These are phyloP conservation scores for Ambastaia sidthimunki DNA, from an alignment of 2,797 vertebrate species.

Conservation along the genomic window DNA sequence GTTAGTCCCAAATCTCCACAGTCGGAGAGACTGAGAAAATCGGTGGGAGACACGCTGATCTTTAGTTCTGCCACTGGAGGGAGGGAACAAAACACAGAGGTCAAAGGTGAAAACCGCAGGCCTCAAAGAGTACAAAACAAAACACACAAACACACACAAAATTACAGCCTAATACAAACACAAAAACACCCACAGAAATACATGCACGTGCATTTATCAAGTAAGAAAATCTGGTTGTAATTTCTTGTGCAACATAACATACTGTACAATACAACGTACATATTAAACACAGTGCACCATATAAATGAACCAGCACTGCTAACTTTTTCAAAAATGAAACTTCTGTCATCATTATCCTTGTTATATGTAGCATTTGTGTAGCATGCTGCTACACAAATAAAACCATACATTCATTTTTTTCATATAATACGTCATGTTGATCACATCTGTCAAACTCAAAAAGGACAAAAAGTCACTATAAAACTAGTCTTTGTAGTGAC, in stretches of 20 bases:
- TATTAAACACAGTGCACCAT: not conserved
- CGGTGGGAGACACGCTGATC: slow-evolving; percentile 45
- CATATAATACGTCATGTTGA: too few species aligned
- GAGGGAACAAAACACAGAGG: slow-evolving; percentile 67
- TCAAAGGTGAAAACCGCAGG: slow-evolving; percentile 70
- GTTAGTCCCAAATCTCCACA: slow-evolving; percentile 21
- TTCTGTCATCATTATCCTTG: too few species aligned
- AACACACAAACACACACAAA: slow-evolving; percentile 52
- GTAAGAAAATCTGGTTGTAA: slow-evolving; percentile 22
- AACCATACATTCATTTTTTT: too few species aligned
- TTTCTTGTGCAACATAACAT: not conserved
- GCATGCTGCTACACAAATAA: too few species aligned
- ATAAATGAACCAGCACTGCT: not conserved
- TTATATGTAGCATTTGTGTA: too few species aligned
- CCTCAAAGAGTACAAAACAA: slow-evolving; percentile 62
- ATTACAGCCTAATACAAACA: slow-evolving; percentile 29
- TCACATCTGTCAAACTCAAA: too few species aligned
- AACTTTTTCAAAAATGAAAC: not conserved
- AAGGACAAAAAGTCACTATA: too few species aligned
- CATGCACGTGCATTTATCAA: slow-evolving; percentile 17
- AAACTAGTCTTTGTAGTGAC: too few species aligned
- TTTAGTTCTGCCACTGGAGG: slow-evolving; percentile 66
- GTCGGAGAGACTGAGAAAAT: slow-evolving; percentile 49
- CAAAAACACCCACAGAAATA: slow-evolving; percentile 21
- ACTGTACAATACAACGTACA: not conserved